These are phyloP conservation scores for Rhinoraja longicauda DNA, from an alignment of 2,797 vertebrate species.

Conservation along the genomic window DNA sequence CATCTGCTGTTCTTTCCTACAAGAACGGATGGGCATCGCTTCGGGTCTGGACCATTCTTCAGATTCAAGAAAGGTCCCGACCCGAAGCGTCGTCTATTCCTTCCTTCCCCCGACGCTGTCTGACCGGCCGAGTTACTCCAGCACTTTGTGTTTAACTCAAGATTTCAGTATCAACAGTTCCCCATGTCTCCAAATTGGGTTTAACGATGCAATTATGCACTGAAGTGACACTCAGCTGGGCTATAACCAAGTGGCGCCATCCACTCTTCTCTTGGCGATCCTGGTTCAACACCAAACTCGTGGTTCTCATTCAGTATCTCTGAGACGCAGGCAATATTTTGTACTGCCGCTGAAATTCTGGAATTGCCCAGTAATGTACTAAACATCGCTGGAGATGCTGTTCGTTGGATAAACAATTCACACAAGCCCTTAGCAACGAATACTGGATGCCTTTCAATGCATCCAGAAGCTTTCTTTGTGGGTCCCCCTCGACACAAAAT, in stretches of 20 bases:
- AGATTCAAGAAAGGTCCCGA: no score
- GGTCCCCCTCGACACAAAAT: neutral
- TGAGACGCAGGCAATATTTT: neutral
- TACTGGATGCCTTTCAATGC: neutral
- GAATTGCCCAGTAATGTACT: neutral
- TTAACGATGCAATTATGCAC: neutral
- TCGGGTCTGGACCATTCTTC: no score
- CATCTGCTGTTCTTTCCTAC: no score
- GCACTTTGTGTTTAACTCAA: no score
- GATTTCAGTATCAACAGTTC: no score
- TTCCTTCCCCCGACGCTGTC: no score
- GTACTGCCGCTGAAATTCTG: neutral
- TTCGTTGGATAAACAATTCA: neutral
- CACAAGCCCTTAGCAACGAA: neutral
- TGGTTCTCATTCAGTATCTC: neutral
- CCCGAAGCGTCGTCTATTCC: no score
- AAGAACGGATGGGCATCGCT: no score
- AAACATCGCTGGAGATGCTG: neutral
- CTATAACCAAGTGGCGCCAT: neutral
- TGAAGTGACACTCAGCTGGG: neutral
- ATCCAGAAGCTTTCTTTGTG: neutral
- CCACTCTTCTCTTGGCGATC: neutral
- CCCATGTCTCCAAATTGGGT: neutral
- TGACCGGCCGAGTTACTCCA: no score
- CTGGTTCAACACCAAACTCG: neutral